Percentiles rank a stretch among this genome's conserved stretches.
Conservation (phyloP, 2,797 vertebrate genomes). For the Poecilia velifera region DNA sequence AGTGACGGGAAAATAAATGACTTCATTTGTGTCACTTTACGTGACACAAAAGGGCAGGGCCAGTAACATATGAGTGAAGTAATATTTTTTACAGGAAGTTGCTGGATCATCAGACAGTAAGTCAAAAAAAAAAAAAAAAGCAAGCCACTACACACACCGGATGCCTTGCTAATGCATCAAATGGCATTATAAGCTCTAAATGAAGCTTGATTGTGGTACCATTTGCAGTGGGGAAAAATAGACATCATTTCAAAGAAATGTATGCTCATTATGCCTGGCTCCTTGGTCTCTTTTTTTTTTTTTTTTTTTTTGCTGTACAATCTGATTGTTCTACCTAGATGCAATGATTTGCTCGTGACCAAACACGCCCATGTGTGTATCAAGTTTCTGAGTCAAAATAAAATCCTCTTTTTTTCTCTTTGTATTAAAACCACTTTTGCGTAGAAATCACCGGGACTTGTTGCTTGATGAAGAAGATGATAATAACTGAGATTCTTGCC, state of each 20-base stretch:
- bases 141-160: background rate
- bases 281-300: background rate
- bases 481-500: constrained; percentile 21
- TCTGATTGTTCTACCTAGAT: background rate
- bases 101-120: background rate
- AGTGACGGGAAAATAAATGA: background rate
- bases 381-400: background rate
- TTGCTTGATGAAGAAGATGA: constrained; percentile 20
- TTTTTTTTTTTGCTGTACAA: background rate
- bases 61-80: background rate
- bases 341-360: background rate
- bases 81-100: background rate
- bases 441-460: background rate
- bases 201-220: background rate
- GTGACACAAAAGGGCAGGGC: background rate
- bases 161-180: background rate
- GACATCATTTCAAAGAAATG: background rate
- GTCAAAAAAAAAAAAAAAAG: background rate
- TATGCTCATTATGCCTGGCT: background rate
- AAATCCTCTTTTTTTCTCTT: background rate
- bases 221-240: background rate
- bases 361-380: background rate
- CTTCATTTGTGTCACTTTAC: background rate
- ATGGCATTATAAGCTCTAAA: background rate
- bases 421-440: background rate